Base-by-base conservation (phyloP, 1,140 invertebrate genomes). In the Oncopeltus fasciatus region DNA sequence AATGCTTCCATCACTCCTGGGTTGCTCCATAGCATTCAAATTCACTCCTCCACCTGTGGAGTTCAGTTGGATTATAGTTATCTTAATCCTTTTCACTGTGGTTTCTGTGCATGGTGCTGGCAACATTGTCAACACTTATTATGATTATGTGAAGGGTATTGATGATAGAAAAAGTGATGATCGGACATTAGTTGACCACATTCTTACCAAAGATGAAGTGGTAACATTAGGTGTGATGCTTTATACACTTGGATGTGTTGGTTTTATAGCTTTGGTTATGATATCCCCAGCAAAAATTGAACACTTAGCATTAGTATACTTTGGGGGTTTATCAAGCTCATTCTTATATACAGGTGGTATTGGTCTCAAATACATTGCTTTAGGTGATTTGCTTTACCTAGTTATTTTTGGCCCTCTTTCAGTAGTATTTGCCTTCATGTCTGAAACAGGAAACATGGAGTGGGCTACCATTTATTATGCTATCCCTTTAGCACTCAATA, bases 41-140 rank as follows among this genome's bases (percentile, higher is more conserved):
- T 75, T 84, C 43, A 64, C 53, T 75, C 74, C 51, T 80, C 81
- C 26, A 77, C 69, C 81, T 1, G 80, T 76, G 44, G 79, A 85
- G 51, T 92, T 95, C 70, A 90, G 83, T 69, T 78, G 87, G 72
- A 70, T 86, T 44, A 86, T 86, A 2, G 80, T 94, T 61, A 67
- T 93, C 9, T 74, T 92, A 0, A 93, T 91, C 1, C 75, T 90
- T 24, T 81, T 90, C 49, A 94, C 90, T 1, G 83, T 93, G 8
- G 76, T 95, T 57, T 91, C 87, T 16, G 92, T 96, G 2, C 93
- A 96, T 73, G 91, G 90, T 56, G 93, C 93, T 60, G 93, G 92
- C 38, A 96, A 96, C 75, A 83, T 96, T n/a, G 92, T 97, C 1
- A 96, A 97, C 72, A 96, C 92, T 0, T 96, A 95, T 73, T 95